Evolutionary conservation across 2,888 invertebrate species (phyloP).

Genomic region (Panorpa germanica): DNA sequence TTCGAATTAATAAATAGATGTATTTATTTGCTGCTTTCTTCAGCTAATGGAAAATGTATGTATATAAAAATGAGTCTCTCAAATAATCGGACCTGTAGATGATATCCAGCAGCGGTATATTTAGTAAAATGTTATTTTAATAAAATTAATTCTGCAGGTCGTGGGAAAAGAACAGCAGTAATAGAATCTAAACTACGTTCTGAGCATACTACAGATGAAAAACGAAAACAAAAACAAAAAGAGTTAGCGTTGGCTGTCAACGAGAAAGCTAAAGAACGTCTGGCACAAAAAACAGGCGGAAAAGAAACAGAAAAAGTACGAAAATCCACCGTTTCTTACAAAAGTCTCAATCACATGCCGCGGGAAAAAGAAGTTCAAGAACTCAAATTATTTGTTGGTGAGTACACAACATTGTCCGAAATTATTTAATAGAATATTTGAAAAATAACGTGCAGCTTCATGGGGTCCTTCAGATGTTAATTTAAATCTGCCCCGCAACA

Average conservation of each 20-base stretch:
- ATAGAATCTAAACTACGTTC: constrained; percentile 84
- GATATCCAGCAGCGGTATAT: no score
- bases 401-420: constrained; percentile 19
- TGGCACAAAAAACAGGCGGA: constrained; percentile 72
- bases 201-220: constrained; percentile 92
- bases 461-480: background rate
- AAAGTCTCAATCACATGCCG: constrained; percentile 81
- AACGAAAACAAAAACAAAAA: constrained; percentile 89
- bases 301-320: constrained; percentile 77
- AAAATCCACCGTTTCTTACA: constrained; percentile 92
- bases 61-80: no score
- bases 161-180: constrained; percentile 75
- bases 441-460: background rate
- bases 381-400: constrained; percentile 85
- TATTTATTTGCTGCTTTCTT: no score
- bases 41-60: no score
- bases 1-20: no score
- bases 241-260: constrained; percentile 82
- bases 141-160: constrained; percentile 26
- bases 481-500: constrained; percentile 1
- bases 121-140: no score
- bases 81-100: constrained; percentile 16
- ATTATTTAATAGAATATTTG: constrained; percentile 5
- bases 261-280: constrained; percentile 77
- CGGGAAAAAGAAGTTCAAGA: constrained; percentile 84